phyloP scores from a whole-genome alignment of 2,797 vertebrate genomes.

The Amazona finschi region DNA sequence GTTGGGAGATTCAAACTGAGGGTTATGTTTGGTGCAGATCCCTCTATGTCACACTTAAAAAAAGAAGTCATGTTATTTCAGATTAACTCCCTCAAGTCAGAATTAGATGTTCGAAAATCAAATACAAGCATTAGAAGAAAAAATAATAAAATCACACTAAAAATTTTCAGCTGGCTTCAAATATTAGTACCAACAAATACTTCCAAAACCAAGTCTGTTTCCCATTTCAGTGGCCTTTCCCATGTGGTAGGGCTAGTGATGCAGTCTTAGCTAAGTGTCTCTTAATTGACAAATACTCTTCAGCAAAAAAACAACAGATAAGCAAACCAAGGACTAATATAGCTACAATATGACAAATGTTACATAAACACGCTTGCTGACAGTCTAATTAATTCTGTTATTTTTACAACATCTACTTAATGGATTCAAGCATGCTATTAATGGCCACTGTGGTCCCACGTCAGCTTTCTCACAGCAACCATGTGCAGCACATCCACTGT shows the following conservation, averaged over 20 bases:
- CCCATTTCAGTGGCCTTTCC: background rate
- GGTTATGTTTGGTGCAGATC: constrained; percentile 87
- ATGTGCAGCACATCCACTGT: background rate
- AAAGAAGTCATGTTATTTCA: background rate
- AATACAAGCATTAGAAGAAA: background rate
- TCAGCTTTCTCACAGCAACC: background rate
- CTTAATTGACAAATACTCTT: background rate
- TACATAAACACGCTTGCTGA: background rate
- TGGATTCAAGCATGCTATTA: background rate
- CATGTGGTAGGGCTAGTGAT: background rate
- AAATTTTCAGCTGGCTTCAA: background rate
- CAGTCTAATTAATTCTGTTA: constrained; percentile 14
- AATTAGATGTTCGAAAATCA: background rate
- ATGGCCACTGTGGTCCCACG: background rate
- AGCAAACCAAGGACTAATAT: background rate
- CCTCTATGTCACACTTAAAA: constrained; percentile 92
- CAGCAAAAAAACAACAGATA: background rate
- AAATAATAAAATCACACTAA: background rate
- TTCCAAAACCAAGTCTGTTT: background rate
- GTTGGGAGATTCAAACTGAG: constrained; percentile 87
- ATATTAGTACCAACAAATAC: background rate
- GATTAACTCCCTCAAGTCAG: background rate
- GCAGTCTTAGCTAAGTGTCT: background rate
- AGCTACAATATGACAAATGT: background rate
- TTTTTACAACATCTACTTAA: background rate